Evolutionary conservation across 1,140 invertebrate species (phyloP), one percentile per base, ranked within the genome.

Genomic region (Microplitis demolitor): DNA sequence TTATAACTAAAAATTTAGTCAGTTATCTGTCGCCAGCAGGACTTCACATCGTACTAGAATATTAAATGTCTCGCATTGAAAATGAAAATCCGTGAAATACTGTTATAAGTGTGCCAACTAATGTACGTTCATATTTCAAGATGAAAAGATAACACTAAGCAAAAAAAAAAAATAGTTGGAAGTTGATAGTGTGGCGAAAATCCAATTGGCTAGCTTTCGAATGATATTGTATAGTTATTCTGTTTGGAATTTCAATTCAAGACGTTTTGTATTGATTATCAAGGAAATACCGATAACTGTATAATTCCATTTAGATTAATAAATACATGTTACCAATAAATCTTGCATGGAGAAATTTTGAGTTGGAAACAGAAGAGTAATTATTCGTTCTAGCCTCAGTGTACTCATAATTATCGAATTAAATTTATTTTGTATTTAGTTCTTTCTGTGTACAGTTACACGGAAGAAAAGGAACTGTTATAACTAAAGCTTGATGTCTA

Each of bases 131-230:
- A 68, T 14, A 68, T 56, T 73, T 62, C 53, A 11, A 24, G 71
- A 72, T 67, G 60, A 72, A 35, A 61, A 24, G 37, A 58, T 33
- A 66, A 60, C 11, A 72, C 37, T 11, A 34, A 33, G 71, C 45
- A 39, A 67, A 33, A 66, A 67, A 54, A 37, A 66, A 72, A 72
- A 33, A 34, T n/a, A 24, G 60, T 69, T 24, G 51, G 53, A 60
- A 4, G n/a, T 16, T 58, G 62, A 72, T 71, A 56, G 35, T 56
- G 35, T 72, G 70, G 70, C 70, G 70, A 14, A 34, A 60, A 72
- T 72, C 70, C 70, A 72, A 72, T 66, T 72, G 62, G 63, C 62
- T 66, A 34, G 14, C 16, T 51, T 13, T 60, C 14, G 31, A 67
- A 67, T 67, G 31, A 67, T 67, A 67, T 67, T 67, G 4, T n/a